A percentile compares a stretch with the other conserved stretches of the same genome.
Conservation (phyloP, 2,797 vertebrate genomes). For the Heterohyrax brucei region DNA sequence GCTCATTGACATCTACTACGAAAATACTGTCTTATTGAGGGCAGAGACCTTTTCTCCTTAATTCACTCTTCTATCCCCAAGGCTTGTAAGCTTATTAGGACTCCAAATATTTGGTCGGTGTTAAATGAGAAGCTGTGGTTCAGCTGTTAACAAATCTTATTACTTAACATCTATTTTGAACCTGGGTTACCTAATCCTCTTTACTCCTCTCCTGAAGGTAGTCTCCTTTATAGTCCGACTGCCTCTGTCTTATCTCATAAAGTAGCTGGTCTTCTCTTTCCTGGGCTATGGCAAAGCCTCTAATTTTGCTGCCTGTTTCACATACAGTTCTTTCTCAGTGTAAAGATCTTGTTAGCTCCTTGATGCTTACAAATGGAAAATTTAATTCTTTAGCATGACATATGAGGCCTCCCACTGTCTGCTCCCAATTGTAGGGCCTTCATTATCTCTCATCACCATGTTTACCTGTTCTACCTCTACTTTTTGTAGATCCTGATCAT, state of each 20-base stretch:
- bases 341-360: neutral
- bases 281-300: neutral
- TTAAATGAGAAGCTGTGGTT: conserved; percentile 18
- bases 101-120: conserved; percentile 30
- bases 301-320: neutral
- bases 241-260: neutral
- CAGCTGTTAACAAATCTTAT: neutral
- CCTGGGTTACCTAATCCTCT: neutral
- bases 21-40: neutral
- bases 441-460: neutral
- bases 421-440: neutral
- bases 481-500: neutral
- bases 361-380: neutral
- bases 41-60: neutral
- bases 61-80: neutral
- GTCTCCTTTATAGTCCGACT: neutral
- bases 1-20: neutral
- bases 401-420: neutral
- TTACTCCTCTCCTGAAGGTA: neutral
- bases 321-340: neutral
- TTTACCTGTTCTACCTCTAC: neutral
- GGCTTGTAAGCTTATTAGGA: neutral
- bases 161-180: neutral
- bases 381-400: neutral
- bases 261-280: neutral